phyloP scores from a whole-genome alignment of 2,113 vertebrate species.

The Poicephalus gulielmi region DNA sequence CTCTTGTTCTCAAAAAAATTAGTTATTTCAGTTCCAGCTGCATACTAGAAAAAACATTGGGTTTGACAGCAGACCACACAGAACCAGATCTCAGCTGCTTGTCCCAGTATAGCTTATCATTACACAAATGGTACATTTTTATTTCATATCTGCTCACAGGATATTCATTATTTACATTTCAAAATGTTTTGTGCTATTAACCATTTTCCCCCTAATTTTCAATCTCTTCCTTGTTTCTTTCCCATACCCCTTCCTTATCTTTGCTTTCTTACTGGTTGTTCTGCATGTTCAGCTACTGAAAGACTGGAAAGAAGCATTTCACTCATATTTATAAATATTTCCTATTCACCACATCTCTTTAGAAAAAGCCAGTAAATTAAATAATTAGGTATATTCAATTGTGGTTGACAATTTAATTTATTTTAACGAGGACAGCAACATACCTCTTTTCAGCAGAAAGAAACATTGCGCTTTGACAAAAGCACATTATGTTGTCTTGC shows the following conservation, averaged over 20 bases:
- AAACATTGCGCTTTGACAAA: constrained; percentile 46
- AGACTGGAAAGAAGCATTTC: not conserved
- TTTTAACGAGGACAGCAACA: constrained; percentile 49
- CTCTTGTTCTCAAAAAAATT: not conserved
- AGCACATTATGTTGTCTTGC: constrained; percentile 25
- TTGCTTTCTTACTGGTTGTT: not conserved
- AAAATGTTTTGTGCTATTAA: not conserved
- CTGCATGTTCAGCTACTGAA: not conserved
- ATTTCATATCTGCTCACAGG: not conserved
- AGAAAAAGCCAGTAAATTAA: constrained; percentile 39
- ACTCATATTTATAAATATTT: not conserved
- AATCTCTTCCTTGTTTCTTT: not conserved
- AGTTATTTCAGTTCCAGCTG: not conserved
- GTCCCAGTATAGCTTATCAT: not conserved
- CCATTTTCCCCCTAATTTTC: not conserved
- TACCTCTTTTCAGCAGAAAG: constrained; percentile 42
- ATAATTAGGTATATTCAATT: constrained; percentile 20
- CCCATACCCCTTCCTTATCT: fast-evolving
- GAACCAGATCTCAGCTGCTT: not conserved
- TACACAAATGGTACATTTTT: not conserved
- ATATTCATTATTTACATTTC: not conserved
- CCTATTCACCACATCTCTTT: not conserved
- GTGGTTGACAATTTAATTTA: constrained; percentile 45
- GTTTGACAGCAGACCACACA: not conserved
- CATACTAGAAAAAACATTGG: not conserved